Base-by-base conservation (phyloP, 2,888 invertebrate species). In the Onthophagus sagittarius region DNA sequence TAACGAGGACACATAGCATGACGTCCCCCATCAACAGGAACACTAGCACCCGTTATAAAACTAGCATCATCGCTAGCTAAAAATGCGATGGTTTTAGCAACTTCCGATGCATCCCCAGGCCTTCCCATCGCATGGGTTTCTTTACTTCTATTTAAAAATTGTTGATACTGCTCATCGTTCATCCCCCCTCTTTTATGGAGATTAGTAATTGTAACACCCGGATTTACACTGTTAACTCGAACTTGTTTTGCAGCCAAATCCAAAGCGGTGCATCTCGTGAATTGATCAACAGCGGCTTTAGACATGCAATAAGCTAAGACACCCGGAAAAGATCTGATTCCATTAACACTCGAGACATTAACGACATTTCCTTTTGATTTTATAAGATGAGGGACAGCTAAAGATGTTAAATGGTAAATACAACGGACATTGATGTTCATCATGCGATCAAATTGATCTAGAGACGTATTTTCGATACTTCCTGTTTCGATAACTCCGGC, bases 11-110 rank as follows among this genome's bases (percentile, higher is more conserved):
- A 97, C 93, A 97, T 94, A 5, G 94, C 94, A 85, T 97, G 95
- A 69, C 97, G 89, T 0, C 99, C 99, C 15, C 99, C 99, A 85
- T 99, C 99, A 0, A 98, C 94, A 0, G 97, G 94, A 23, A 99
- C 79, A 73, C 92, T 92, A 4, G 90, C 94, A 2, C 97, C 98
- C 6, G 99, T 99, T 3, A 95, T 95, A 82, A 95, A 98, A 78
- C 94, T 94, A 1, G 96, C 92, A 76, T 92, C 88, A 72, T 94
- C 92, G 76, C 96, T 95, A 0, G 98, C 98, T 73, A 99, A 87
- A 86, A 97, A 99, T 0, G 93, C 93, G 79, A 99, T 97, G 0
- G 95, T 90, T 70, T 90, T 90, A 0, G 99, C 97, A 0, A 98
- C 95, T 86, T 98, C 98, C 6, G 91, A 90, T 0, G 92, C 91